phyloP scores from a whole-genome alignment of 2,113 vertebrate genomes.

The Hemiprocne comata region DNA sequence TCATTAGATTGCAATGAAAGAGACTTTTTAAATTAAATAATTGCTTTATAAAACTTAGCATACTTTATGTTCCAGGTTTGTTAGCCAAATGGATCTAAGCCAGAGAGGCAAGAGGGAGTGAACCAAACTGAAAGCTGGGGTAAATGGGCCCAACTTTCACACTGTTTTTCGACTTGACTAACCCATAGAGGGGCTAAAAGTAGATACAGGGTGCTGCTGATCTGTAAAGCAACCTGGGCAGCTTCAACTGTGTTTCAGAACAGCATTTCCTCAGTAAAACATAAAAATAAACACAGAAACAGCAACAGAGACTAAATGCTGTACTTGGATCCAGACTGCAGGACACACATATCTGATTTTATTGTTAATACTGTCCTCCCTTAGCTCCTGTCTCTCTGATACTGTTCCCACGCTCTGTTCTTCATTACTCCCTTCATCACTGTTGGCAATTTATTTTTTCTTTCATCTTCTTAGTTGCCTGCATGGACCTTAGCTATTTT shows the following conservation, averaged over 20 bases:
- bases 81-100: constrained; percentile 34
- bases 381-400: background rate
- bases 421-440: background rate
- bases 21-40: constrained; percentile 42
- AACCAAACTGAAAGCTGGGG: background rate
- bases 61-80: constrained; percentile 2
- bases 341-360: background rate
- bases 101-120: background rate
- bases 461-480: background rate
- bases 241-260: background rate
- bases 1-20: constrained; percentile 23
- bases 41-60: constrained; percentile 29
- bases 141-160: background rate
- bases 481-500: background rate
- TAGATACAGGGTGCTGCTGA: background rate
- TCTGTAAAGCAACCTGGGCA: background rate
- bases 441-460: background rate
- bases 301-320: background rate
- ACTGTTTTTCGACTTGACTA: background rate
- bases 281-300: background rate
- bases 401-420: background rate
- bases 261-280: background rate
- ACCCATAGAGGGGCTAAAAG: background rate
- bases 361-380: background rate
- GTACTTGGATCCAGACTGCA: background rate